Base-by-base conservation (phyloP, 1,140 invertebrate species). In the Drosophila sucinea region DNA sequence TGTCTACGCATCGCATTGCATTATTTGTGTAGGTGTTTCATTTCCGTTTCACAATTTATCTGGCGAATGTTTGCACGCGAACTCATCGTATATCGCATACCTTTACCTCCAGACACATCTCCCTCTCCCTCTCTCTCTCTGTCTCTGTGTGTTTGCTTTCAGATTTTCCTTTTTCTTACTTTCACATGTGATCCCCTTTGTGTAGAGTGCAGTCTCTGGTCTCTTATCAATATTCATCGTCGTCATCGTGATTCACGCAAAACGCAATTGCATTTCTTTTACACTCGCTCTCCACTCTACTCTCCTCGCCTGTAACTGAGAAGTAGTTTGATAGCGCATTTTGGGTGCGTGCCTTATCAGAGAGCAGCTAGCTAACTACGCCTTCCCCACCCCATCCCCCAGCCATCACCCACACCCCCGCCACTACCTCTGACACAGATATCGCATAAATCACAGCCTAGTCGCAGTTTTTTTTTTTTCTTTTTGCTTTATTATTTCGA, bases 1-100 rank as follows among this genome's bases (percentile, higher is more conserved):
- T 85, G 85, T 90, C 81, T 89, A 72, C 83, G 70, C 79, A 81
- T 73, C 82, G 83, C 64, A 65, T 82, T 82, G 67, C 75, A 81
- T 70, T 90, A 89, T 90, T 90, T 90, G 87, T 83, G 83, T 90
- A 90, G 87, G 87, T 90, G 87, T 90, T 90, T 90, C 87, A 90
- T 90, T 90, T 90, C 87, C 87, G 84, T 81, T 90, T 79, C 82
- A 89, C 85, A 89, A 89, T 89, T 81, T 89, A 84, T 84, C 84
- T 80, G 73, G 51, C 77, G 79, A 85, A 55, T 85, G 81, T 79
- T 84, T 84, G 81, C 73, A 62, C 66, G 70, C 66, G n/a, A 65
- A 81, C 73, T 69, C 74, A 35, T 70, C 70, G 69, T 77, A 86
- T 51, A 51, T 51, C 44, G 44, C 83, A 83, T 85, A 35, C 83